A percentile compares a stretch with the other conserved stretches of the same genome.
These are phyloP conservation scores for Orbicella faveolata DNA, from an alignment of 64 coral and sea anemone genomes.

Conservation along the genomic window DNA sequence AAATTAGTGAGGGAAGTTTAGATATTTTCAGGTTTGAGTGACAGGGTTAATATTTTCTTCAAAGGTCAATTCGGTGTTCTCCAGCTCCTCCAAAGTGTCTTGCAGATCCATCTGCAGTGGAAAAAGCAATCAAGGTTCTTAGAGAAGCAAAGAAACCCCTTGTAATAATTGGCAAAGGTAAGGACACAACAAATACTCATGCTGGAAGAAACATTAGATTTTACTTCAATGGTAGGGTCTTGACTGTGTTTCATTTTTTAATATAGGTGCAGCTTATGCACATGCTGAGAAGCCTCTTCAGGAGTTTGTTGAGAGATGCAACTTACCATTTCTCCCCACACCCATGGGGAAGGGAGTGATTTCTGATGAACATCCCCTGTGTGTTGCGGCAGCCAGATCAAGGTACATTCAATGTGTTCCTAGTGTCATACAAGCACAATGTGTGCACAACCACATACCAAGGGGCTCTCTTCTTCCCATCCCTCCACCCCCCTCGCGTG, in stretches of 20 bases:
- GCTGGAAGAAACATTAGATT: too few relatives aligned
- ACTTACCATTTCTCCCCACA: constrained; percentile 89
- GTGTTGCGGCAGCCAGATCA: constrained; percentile 83
- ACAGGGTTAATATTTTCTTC: not conserved
- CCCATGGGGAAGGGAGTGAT: constrained; percentile 99
- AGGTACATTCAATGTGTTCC: not conserved
- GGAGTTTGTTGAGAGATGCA: constrained; percentile 74
- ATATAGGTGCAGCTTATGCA: constrained; percentile 80
- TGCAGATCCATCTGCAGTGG: constrained; percentile 67
- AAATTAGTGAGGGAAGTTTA: too few relatives aligned
- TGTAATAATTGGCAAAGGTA: constrained; percentile 95
- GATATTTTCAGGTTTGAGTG: too few relatives aligned
- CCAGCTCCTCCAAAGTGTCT: constrained; percentile 74
- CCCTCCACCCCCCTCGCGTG: too few relatives aligned
- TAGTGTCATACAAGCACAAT: too few relatives aligned
- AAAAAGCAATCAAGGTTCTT: constrained; percentile 58
- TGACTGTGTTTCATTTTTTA: not conserved
- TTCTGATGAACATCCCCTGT: constrained; percentile 87
- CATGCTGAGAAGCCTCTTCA: constrained; percentile 68
- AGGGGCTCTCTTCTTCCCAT: too few relatives aligned
- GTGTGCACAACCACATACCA: too few relatives aligned
- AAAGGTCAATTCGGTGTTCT: constrained; percentile 46
- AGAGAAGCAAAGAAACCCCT: constrained; percentile 75
- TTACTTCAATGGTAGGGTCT: too few relatives aligned
- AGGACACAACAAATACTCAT: not conserved